These are phyloP conservation scores for Micromesistius poutassou DNA, from an alignment of 2,797 vertebrate species.

Conservation along the genomic window DNA sequence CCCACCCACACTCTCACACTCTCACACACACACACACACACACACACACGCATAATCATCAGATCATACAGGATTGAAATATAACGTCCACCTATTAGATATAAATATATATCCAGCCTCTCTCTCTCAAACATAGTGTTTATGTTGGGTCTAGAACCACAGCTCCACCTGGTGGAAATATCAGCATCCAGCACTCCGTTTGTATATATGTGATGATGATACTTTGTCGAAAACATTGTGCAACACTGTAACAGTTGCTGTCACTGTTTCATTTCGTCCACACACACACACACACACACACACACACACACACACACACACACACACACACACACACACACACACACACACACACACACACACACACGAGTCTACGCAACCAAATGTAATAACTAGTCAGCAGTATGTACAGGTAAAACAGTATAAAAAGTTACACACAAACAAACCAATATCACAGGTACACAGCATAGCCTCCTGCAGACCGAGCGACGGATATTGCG, in stretches of 20 bases:
- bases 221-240: neutral
- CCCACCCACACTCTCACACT: neutral
- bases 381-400: too few relatives aligned
- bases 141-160: neutral
- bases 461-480: too few relatives aligned
- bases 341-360: too few relatives aligned
- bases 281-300: constrained; percentile 10
- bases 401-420: neutral
- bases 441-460: too few relatives aligned
- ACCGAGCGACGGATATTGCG: too few relatives aligned
- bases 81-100: neutral
- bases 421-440: too few relatives aligned
- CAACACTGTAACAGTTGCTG: neutral
- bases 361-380: too few relatives aligned
- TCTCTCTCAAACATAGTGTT: too few relatives aligned
- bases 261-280: neutral
- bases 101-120: too few relatives aligned
- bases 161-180: neutral
- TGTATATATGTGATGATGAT: neutral
- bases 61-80: neutral
- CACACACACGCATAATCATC: neutral
- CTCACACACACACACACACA: neutral
- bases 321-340: constrained; percentile 5
- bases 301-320: constrained; percentile 13
- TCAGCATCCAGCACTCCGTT: neutral